A percentile compares a stretch with the other conserved stretches of the same genome.
Evolutionary conservation across 2,888 invertebrate genomes (phyloP).

Genomic region (Lepidonotus clava): DNA sequence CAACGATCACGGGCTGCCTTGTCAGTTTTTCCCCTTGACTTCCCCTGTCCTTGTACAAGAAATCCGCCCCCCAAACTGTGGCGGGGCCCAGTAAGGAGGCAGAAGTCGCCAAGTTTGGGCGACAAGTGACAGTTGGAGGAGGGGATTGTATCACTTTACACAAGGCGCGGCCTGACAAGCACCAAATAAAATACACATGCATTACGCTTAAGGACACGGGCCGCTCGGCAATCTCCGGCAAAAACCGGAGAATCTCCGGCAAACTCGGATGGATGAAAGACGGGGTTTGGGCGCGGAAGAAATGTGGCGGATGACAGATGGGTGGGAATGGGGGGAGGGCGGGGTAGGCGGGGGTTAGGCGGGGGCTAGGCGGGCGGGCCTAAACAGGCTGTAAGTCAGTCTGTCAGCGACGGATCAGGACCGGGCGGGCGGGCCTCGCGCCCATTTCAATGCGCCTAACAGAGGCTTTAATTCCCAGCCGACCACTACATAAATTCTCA

Average conservation of each 20-base stretch:
- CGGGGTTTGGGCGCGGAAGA: background rate
- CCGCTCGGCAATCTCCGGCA: too few species aligned
- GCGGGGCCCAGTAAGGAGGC: too few species aligned
- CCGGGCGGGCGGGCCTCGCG: background rate
- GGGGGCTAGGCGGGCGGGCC: background rate
- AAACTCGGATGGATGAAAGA: conserved; percentile 30
- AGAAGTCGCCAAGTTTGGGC: too few species aligned
- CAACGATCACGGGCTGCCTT: background rate
- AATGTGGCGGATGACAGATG: too few species aligned
- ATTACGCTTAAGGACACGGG: conserved; percentile 23
- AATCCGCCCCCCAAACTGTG: background rate
- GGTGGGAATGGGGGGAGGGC: background rate
- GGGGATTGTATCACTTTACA: conserved; percentile 25
- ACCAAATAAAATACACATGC: conserved; percentile 44
- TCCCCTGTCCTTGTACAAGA: background rate
- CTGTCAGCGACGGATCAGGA: conserved; percentile 21
- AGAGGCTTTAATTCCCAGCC: conserved; percentile 29
- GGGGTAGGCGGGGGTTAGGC: background rate
- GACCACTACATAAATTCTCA: conserved; percentile 40
- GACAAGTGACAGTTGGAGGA: too few species aligned
- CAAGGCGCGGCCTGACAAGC: background rate
- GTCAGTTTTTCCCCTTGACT: background rate
- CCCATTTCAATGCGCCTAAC: conserved; percentile 47
- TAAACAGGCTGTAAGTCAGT: conserved; percentile 39
- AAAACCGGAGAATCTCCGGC: conserved; percentile 27